A percentile compares a stretch with the other conserved stretches of the same genome.
phyloP scores from a whole-genome alignment of 2,113 vertebrate genomes.

The Panthera tigris region DNA sequence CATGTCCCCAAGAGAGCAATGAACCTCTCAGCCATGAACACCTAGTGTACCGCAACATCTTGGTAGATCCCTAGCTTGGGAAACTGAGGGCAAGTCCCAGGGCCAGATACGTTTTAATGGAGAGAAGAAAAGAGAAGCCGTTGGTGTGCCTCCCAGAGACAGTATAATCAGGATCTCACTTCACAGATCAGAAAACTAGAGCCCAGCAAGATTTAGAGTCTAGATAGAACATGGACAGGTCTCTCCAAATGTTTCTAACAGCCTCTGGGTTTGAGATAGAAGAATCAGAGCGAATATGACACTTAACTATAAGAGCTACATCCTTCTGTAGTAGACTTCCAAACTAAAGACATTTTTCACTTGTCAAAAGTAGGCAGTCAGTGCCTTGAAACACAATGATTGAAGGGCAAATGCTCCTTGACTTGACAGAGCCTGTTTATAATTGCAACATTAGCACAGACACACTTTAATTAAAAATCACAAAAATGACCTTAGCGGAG shows the following conservation, averaged over 20 bases:
- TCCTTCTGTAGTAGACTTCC: background rate
- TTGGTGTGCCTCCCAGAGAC: background rate
- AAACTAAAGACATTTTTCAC: constrained; percentile 33
- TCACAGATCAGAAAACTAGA: background rate
- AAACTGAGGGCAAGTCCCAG: background rate
- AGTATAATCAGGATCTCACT: background rate
- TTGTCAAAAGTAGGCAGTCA: constrained; percentile 46
- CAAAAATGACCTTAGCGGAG: constrained; percentile 37
- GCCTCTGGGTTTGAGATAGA: background rate
- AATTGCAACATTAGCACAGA: constrained; percentile 43
- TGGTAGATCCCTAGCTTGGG: background rate
- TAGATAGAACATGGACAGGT: background rate
- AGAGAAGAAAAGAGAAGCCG: background rate
- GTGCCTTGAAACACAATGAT: constrained; percentile 43
- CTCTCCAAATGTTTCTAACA: constrained; percentile 12
- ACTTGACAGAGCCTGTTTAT: constrained; percentile 40
- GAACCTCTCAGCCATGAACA: background rate
- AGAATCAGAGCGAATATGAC: background rate
- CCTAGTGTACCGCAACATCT: background rate
- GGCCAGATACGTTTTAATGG: background rate
- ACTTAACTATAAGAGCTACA: background rate
- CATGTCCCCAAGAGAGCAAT: background rate
- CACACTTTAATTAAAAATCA: constrained; percentile 58
- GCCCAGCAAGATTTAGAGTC: background rate
- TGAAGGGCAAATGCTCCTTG: constrained; percentile 38